Evolutionary conservation across 2,113 vertebrate species (phyloP).

Genomic region (Aviceda subcristata): DNA sequence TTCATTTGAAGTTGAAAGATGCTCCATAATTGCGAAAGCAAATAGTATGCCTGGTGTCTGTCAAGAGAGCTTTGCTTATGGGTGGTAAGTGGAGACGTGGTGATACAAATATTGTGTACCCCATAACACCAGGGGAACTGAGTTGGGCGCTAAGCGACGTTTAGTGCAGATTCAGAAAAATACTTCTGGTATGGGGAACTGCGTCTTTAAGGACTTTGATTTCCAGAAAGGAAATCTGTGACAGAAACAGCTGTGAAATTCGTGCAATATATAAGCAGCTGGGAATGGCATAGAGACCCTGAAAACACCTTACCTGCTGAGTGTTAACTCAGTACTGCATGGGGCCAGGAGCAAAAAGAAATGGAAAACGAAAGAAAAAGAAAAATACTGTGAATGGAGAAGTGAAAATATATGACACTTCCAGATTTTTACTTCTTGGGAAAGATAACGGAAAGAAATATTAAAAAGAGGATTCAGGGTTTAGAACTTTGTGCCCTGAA

Average conservation of each 20-base stretch:
- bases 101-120: neutral
- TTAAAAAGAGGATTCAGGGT: neutral
- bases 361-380: neutral
- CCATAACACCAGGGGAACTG: neutral
- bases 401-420: neutral
- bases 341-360: neutral
- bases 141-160: neutral
- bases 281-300: neutral
- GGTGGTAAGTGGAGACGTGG: neutral
- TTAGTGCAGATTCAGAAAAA: neutral
- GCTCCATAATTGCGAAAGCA: neutral
- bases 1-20: neutral
- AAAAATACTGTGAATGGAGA: neutral
- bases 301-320: neutral
- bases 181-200: neutral
- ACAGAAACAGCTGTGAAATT: slow-evolving; percentile 1
- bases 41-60: neutral
- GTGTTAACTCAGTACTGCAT: neutral
- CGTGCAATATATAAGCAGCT: neutral
- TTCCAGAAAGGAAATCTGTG: neutral
- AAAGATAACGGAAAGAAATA: neutral
- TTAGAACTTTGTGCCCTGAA: neutral
- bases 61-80: neutral
- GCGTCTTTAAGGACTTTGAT: neutral
- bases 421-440: neutral